phyloP scores from a whole-genome alignment of 2,888 invertebrate genomes.

The Tetanocera ferruginea region DNA sequence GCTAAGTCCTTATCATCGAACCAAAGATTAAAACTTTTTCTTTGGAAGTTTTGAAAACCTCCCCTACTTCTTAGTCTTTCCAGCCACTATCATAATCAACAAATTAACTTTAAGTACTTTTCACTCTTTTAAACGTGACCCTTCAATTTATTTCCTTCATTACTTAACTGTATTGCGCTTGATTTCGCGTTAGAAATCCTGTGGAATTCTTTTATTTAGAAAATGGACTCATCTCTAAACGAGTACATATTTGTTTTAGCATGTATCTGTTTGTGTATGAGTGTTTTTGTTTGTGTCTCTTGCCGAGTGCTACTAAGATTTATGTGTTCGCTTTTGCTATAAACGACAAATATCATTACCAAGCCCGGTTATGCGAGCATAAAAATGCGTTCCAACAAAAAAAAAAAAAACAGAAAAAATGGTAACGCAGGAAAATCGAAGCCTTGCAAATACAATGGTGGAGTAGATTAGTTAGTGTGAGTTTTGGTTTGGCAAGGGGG shows the following conservation, averaged over 20 bases:
- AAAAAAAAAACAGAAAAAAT: too few relatives aligned
- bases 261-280: not conserved
- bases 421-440: too few relatives aligned
- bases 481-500: too few relatives aligned
- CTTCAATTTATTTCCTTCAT: too few relatives aligned
- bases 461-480: too few relatives aligned
- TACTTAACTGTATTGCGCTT: too few relatives aligned
- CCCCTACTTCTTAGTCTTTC: too few relatives aligned
- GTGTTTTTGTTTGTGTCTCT: not conserved
- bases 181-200: not conserved
- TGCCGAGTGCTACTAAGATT: conserved; percentile 24
- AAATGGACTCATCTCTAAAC: not conserved
- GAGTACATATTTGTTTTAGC: not conserved
- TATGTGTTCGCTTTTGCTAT: conserved; percentile 23
- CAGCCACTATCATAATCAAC: not conserved
- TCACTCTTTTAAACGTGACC: not conserved
- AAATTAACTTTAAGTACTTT: not conserved
- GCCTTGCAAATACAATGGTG: too few relatives aligned
- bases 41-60: too few relatives aligned
- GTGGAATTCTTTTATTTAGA: conserved; percentile 4
- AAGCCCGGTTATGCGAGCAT: conserved; percentile 5
- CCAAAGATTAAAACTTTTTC: too few relatives aligned
- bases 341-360: conserved; percentile 33
- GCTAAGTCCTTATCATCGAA: too few relatives aligned
- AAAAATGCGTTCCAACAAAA: not conserved